phyloP scores from a whole-genome alignment of 2,888 invertebrate genomes.

The Boloria selene region DNA sequence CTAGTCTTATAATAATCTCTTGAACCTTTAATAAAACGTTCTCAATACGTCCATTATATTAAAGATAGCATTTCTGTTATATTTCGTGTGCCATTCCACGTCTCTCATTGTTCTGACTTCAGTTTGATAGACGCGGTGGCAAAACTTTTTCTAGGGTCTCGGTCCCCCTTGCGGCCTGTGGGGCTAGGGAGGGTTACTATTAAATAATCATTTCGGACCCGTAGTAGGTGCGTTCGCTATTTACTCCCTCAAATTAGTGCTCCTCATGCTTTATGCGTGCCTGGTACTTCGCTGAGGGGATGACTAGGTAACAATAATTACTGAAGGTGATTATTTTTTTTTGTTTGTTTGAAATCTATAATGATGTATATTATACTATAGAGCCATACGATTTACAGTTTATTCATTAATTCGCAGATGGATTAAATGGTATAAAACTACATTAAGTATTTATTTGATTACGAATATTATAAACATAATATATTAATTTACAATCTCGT shows the following conservation, averaged over 20 bases:
- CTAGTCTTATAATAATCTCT: too few relatives aligned
- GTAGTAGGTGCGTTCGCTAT: constrained; percentile 63
- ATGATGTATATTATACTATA: background rate
- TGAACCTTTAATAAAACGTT: too few relatives aligned
- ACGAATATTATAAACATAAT: too few relatives aligned
- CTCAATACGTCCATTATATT: background rate
- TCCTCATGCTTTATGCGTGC: constrained; percentile 46
- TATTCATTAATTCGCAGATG: too few relatives aligned
- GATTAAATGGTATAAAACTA: too few relatives aligned
- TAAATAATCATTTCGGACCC: constrained; percentile 74
- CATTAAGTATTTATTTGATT: too few relatives aligned
- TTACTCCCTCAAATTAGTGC: constrained; percentile 62
- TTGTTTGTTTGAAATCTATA: background rate
- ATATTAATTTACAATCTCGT: too few relatives aligned
- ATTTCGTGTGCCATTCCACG: constrained; percentile 34
- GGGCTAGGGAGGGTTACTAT: constrained; percentile 64
- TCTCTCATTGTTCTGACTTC: constrained; percentile 49
- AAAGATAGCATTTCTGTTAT: constrained; percentile 12
- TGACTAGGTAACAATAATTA: constrained; percentile 22
- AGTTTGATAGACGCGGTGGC: constrained; percentile 71
- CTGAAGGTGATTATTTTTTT: constrained; percentile 9
- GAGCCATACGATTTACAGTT: background rate
- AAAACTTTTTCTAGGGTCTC: constrained; percentile 73
- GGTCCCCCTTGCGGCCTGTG: constrained; percentile 59
- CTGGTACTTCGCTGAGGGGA: constrained; percentile 38